Evolutionary conservation across 2,797 vertebrate genomes (phyloP).

Genomic region (Ispidina picta): DNA sequence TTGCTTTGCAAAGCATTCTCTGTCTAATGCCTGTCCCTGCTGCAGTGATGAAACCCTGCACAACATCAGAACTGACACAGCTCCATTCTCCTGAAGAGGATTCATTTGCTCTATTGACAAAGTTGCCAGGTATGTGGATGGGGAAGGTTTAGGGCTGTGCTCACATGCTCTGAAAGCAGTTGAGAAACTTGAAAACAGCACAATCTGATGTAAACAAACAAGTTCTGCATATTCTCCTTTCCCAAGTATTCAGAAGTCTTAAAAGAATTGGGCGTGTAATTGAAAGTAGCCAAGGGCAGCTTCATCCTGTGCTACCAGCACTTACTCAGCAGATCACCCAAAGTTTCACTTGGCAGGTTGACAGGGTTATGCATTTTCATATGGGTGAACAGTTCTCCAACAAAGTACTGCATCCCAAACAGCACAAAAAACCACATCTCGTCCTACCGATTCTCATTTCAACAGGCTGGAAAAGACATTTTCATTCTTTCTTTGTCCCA

Average conservation of each 20-base stretch:
- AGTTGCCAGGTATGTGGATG: conserved; percentile 55
- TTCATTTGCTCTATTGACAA: neutral
- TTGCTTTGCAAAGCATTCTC: neutral
- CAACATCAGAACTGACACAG: neutral
- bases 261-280: conserved; percentile 64
- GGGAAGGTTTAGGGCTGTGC: conserved; percentile 34
- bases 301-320: conserved; percentile 31
- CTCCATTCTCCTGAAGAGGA: neutral
- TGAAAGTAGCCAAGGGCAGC: conserved; percentile 62
- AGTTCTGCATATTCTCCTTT: conserved; percentile 55
- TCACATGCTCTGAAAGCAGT: conserved; percentile 36
- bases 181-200: conserved; percentile 58
- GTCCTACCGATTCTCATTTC: neutral
- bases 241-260: conserved; percentile 59
- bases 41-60: conserved; percentile 19
- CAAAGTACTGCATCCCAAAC: neutral
- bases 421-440: neutral
- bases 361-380: conserved; percentile 30
- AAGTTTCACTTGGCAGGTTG: conserved; percentile 68
- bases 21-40: neutral
- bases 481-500: neutral
- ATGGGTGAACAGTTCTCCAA: neutral
- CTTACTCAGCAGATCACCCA: conserved; percentile 9
- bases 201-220: conserved; percentile 61
- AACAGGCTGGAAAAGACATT: neutral